Evolutionary conservation across 1,140 invertebrate genomes (phyloP).

Genomic region (Trichonephila clavipes): DNA sequence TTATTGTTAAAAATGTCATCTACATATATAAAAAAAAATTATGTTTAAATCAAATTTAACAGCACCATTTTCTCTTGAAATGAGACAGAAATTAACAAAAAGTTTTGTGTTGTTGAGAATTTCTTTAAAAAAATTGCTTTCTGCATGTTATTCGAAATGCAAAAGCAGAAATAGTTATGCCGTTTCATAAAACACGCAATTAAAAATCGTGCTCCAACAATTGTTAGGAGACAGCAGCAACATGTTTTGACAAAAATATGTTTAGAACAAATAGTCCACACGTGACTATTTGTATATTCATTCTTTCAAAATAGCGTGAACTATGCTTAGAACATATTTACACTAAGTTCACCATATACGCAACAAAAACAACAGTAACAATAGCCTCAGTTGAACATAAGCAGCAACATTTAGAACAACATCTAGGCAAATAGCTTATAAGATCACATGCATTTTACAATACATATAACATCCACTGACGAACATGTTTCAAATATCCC

Average conservation of each 20-base stretch:
- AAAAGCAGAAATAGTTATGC: neutral
- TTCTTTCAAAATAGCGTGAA: neutral
- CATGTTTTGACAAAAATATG: neutral
- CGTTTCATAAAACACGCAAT: neutral
- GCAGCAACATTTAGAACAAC: constrained; percentile 56
- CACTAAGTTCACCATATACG: neutral
- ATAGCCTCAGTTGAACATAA: constrained; percentile 1
- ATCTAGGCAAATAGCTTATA: constrained; percentile 62
- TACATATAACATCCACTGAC: constrained; percentile 64
- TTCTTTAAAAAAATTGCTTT: too few relatives aligned
- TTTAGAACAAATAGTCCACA: neutral
- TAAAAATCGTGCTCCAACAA: neutral
- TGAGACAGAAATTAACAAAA: too few relatives aligned
- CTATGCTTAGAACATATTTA: neutral
- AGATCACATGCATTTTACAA: constrained; percentile 70
- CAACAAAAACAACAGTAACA: neutral
- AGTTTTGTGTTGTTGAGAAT: too few relatives aligned
- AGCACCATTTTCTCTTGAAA: too few relatives aligned
- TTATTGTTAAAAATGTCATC: too few relatives aligned
- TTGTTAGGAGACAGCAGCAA: neutral
- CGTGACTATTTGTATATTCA: too few relatives aligned
- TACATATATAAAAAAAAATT: too few relatives aligned
- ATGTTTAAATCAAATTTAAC: too few relatives aligned
- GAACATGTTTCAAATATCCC: neutral
- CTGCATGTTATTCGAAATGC: too few relatives aligned